These are phyloP conservation scores for Myiozetetes cayanensis DNA, from an alignment of 2,113 vertebrate genomes.

Conservation along the genomic window DNA sequence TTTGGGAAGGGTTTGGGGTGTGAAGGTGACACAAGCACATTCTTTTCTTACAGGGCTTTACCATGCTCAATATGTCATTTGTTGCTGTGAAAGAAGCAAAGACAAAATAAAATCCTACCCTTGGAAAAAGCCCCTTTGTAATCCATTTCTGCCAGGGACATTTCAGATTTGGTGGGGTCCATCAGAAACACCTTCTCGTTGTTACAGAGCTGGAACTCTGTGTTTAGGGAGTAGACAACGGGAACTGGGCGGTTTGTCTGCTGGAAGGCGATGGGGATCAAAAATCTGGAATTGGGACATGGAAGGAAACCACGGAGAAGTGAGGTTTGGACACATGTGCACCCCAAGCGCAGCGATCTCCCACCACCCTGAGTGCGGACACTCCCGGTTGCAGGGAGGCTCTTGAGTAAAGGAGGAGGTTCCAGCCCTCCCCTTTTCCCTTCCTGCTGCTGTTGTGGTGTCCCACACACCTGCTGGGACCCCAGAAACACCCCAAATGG, in stretches of 20 bases:
- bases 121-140: slow-evolving; percentile 98
- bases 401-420: not conserved
- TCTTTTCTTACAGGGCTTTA: not conserved
- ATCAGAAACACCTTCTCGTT: slow-evolving; percentile 96
- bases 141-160: slow-evolving; percentile 96
- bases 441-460: not conserved
- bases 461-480: not conserved
- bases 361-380: fast-evolving
- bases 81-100: not conserved
- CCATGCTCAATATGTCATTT: not conserved
- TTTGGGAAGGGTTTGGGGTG: not conserved
- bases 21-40: fast-evolving
- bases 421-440: not conserved
- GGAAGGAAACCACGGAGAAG: not conserved
- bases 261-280: slow-evolving; percentile 97
- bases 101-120: slow-evolving; percentile 71
- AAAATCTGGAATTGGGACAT: slow-evolving; percentile 75
- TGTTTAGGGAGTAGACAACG: slow-evolving; percentile 94
- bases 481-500: not conserved
- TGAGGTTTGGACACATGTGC: fast-evolving
- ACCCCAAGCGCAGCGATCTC: not conserved
- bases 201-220: slow-evolving; percentile 97
- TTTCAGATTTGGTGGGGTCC: slow-evolving; percentile 85
- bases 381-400: too few species aligned
- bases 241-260: slow-evolving; percentile 97